Percentiles rank a stretch among this genome's conserved stretches.
Conservation (phyloP, 2,888 invertebrate genomes). For the Torymus texanus region DNA sequence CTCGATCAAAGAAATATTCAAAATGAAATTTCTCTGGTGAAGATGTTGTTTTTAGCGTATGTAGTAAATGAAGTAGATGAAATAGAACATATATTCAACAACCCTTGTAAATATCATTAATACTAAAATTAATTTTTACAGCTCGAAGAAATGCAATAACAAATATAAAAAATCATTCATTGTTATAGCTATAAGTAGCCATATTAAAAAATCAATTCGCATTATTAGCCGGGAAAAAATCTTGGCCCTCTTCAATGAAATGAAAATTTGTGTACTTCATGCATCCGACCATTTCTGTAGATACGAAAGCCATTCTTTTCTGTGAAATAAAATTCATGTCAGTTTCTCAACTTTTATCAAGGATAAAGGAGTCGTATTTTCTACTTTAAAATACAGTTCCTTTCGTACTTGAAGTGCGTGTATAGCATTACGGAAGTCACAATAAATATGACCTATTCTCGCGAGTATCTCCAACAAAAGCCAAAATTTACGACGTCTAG, state of each 20-base stretch:
- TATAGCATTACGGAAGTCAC: background rate
- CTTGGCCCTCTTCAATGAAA: no score
- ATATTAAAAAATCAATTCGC: no score
- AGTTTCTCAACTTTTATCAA: slow-evolving; percentile 6
- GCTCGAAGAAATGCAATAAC: no score
- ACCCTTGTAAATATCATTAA: no score
- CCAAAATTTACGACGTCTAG: background rate
- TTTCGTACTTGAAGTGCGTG: background rate
- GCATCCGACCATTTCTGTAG: slow-evolving; percentile 32
- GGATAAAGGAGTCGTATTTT: slow-evolving; percentile 23
- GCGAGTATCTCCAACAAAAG: background rate
- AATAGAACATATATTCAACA: no score
- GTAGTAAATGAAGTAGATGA: no score
- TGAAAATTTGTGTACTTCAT: no score
- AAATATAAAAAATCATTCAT: no score
- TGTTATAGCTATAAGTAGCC: no score
- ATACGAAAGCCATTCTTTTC: background rate
- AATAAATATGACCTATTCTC: slow-evolving; percentile 14
- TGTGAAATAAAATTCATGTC: slow-evolving; percentile 5
- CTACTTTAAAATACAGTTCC: slow-evolving; percentile 14
- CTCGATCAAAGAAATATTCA: background rate
- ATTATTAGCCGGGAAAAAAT: no score
- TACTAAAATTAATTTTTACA: no score
- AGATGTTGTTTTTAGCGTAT: slow-evolving; percentile 1
- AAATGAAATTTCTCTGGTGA: slow-evolving; percentile 4